A percentile compares a stretch with the other conserved stretches of the same genome.
Conservation (phyloP, 2,113 vertebrate genomes). For the Columba janthina region DNA sequence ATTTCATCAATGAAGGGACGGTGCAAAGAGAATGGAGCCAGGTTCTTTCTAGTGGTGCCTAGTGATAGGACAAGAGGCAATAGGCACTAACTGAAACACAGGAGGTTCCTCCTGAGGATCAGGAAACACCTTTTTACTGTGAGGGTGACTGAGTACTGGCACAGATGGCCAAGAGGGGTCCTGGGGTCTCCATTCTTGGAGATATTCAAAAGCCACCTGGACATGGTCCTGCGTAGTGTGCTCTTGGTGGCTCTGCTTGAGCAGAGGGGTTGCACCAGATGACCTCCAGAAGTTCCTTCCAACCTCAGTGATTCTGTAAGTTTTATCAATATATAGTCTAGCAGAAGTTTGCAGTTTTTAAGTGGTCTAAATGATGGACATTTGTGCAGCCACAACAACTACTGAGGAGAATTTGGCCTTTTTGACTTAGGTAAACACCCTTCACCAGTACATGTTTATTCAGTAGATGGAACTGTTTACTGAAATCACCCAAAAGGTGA, state of each 20-base stretch:
- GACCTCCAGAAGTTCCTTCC: background rate
- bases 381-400: background rate
- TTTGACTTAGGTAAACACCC: background rate
- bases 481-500: conserved; percentile 3
- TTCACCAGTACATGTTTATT: background rate
- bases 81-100: background rate
- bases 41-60: no score
- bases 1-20: no score
- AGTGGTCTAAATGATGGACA: background rate
- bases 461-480: background rate
- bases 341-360: background rate
- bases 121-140: background rate
- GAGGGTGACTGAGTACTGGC: background rate
- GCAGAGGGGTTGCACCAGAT: background rate
- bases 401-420: background rate
- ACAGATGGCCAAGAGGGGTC: background rate
- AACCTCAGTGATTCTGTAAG: background rate
- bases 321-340: background rate
- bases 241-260: background rate
- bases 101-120: background rate
- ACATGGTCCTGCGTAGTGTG: background rate
- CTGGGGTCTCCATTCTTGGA: background rate
- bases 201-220: background rate
- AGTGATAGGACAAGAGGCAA: background rate
- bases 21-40: no score